Percentiles rank a stretch among this genome's conserved stretches.
phyloP scores from a whole-genome alignment of 2,888 invertebrate species.

The Dugesia japonica region DNA sequence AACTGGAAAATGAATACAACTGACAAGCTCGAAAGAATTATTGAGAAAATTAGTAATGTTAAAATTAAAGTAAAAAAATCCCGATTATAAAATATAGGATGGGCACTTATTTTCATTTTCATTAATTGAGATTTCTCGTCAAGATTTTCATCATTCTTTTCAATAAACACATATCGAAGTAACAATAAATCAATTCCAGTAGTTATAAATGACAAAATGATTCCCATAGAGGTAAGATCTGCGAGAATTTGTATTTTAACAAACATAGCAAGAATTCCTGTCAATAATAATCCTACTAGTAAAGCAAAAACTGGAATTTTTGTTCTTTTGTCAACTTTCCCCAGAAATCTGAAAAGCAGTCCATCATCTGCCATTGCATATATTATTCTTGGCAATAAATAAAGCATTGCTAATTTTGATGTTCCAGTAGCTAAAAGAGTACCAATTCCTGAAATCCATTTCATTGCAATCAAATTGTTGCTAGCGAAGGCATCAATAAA shows the following conservation, averaged over 20 bases:
- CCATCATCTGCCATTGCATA: slow-evolving; percentile 34
- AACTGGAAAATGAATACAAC: background rate
- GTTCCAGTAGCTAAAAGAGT: slow-evolving; percentile 35
- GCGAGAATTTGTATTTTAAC: slow-evolving; percentile 34
- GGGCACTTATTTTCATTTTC: background rate
- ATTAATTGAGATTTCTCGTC: background rate
- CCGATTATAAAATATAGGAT: background rate
- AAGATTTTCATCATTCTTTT: background rate
- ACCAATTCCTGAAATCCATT: slow-evolving; percentile 30
- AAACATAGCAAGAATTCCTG: slow-evolving; percentile 26
- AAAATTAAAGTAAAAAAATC: background rate
- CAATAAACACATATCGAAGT: slow-evolving; percentile 26
- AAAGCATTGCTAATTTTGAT: slow-evolving; percentile 31
- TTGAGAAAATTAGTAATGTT: background rate
- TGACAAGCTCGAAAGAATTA: background rate
- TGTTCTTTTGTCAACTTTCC: slow-evolving; percentile 14
- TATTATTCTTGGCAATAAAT: slow-evolving; percentile 31
- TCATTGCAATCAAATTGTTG: background rate
- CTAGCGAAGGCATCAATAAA: slow-evolving; percentile 31
- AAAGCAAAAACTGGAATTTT: slow-evolving; percentile 30
- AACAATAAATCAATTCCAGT: slow-evolving; percentile 31
- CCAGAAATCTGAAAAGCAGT: slow-evolving; percentile 29
- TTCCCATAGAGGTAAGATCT: slow-evolving; percentile 31
- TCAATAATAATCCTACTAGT: slow-evolving; percentile 23
- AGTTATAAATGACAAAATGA: slow-evolving; percentile 31